Base-by-base conservation (phyloP, 2,888 invertebrate species). In the Aelia acuminata region DNA sequence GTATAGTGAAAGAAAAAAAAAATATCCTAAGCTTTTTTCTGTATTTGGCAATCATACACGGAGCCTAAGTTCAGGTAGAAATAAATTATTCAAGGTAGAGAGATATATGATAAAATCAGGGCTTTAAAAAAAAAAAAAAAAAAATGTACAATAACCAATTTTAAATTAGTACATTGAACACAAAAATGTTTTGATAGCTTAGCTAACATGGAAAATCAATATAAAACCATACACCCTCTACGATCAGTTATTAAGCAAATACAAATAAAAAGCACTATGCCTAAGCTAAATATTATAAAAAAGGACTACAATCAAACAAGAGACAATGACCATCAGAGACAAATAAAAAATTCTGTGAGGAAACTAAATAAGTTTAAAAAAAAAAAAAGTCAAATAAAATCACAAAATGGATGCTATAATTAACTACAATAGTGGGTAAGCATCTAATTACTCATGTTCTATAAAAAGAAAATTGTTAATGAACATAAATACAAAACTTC, bases 401-500 rank as follows among this genome's bases (percentile, higher is more conserved):
- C 31, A 31, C 63, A 31, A n/a, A 53, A 31, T 63, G 15, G 18
- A 63, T 31, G 63, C 31, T 63, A 63, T 63, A 63, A 63, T 63
- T 63, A 63, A 63, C 31, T 13, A 31, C 63, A 63, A 63, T 63
- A 63, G 63, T 63, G 31, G 63, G 63, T 31, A 63, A 63, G 63
- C 18, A 63, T 15, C 31, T 63, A 63, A 63, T 63, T 63, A 63
- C 18, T 63, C 63, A 63, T 63, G 31, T 31, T 63, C 63, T 63
- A 63, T 63, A 63, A 63, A 63, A 63, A 63, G 63, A 63, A 63
- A 63, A 31, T 63, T 63, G 15, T 63, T 31, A 63, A 63, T 57
- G 31, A 63, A 35, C 31, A 63, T 7, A 63, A 3, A 15, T 63
- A 63, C 15, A 57, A 31, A 31, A 63, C 7, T 63, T 13, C 4